Evolutionary conservation across 1,140 invertebrate species (phyloP).

Genomic region (Archegozetes longisetosus): DNA sequence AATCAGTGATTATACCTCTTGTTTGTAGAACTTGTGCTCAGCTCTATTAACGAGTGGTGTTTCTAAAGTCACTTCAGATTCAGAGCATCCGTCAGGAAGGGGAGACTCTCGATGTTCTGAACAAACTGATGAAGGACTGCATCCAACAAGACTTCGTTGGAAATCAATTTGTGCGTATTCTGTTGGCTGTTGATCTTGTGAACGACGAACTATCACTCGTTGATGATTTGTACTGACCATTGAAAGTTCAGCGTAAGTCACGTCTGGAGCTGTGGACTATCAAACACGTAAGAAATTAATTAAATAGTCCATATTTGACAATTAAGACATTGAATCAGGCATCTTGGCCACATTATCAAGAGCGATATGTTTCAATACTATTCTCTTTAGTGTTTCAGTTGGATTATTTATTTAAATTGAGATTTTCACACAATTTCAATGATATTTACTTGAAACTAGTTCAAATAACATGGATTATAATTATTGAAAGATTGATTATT

Average conservation of each 20-base stretch:
- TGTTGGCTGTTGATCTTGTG: neutral
- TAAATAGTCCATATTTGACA: too few species aligned
- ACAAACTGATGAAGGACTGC: neutral
- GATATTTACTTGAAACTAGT: too few species aligned
- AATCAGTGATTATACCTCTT: neutral
- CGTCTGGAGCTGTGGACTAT: neutral
- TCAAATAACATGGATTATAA: too few species aligned
- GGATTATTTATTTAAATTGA: too few species aligned
- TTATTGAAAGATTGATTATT: too few species aligned
- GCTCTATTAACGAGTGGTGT: constrained; percentile 5
- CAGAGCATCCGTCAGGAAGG: constrained; percentile 9
- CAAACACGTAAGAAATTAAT: too few species aligned
- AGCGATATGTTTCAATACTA: too few species aligned
- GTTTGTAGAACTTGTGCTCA: neutral
- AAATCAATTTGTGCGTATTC: neutral
- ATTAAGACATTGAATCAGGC: too few species aligned
- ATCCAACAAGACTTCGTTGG: neutral
- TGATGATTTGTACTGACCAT: neutral
- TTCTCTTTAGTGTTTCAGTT: too few species aligned
- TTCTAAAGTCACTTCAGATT: constrained; percentile 8
- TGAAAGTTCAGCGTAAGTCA: neutral
- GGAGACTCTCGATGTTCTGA: neutral
- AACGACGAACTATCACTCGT: neutral
- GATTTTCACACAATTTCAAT: too few species aligned
- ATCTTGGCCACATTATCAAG: too few species aligned